Evolutionary conservation across 2,888 invertebrate species (phyloP), one percentile per base, ranked within the genome.

Genomic region (Oscheius sp.): DNA sequence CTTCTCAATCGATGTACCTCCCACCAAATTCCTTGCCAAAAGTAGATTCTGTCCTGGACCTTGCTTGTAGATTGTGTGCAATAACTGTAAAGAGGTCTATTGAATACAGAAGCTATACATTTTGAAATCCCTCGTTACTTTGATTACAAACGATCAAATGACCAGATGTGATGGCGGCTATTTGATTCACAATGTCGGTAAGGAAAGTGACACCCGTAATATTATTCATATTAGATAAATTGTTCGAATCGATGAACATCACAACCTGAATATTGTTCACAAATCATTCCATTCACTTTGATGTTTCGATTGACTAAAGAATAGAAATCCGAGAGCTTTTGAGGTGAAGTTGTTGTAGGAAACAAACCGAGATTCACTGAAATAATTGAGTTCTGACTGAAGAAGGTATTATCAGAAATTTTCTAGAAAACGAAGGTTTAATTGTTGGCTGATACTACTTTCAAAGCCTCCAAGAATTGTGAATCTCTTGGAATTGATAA

Each of bases 1-100:
- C n/a, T n/a, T n/a, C n/a, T n/a, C n/a, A n/a, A n/a, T n/a, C n/a
- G n/a, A n/a, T n/a, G n/a, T n/a, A n/a, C 24, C 20, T 14, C n/a
- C 32, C 3, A 4, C 14, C 22, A 64, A 9, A 50, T 49, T 64
- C 36, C 36, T 64, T 2, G 63, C n/a, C 24, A 64, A 20, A 22
- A 64, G 38, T 6, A 64, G 51, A 24, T 64, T 64, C 22, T 64
- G 63, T 2, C 50, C 63, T 5, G 63, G 49, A 47, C 63, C 63
- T 17, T 17, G 26, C 9, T n/a, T 30, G 44, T 26, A 61, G 45
- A 61, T 30, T 12, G 22, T 47, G 2, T 20, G 14, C 9, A 59
- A 44, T 9, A 59, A 2, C 59, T 59, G 41, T 26, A 57, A 4
- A 12, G 8, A 8, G 36, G 6, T 45, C 17, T 45, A 12, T 45